These are phyloP conservation scores for Ageneiosus marmoratus DNA, from an alignment of 2,113 vertebrate genomes.

Conservation along the genomic window DNA sequence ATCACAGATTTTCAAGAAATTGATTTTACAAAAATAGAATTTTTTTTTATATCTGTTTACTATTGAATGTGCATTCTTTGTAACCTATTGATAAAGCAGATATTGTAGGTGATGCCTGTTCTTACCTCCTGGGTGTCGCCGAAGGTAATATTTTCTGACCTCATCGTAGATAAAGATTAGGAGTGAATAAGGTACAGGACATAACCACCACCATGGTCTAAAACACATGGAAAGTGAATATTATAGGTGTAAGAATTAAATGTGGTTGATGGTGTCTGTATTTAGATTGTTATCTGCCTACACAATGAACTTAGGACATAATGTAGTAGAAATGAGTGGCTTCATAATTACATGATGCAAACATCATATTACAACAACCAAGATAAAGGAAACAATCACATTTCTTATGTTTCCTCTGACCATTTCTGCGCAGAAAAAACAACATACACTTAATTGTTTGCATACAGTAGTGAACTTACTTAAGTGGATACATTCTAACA, in stretches of 20 bases:
- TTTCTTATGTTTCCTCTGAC: not conserved
- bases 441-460: not conserved
- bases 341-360: not conserved
- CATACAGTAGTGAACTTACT: conserved; percentile 62
- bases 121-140: conserved; percentile 51
- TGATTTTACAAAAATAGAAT: not conserved
- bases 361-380: not conserved
- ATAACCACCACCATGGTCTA: conserved; percentile 54
- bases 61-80: not conserved
- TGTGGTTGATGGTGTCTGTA: not conserved
- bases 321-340: not conserved
- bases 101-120: not conserved
- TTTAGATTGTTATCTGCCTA: not conserved
- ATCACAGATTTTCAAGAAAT: not conserved
- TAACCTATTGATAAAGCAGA: not conserved
- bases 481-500: conserved; percentile 79
- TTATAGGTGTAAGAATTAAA: not conserved
- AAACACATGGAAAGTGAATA: not conserved
- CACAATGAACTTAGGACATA: not conserved
- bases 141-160: conserved; percentile 49
- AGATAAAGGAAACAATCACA: not conserved
- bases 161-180: conserved; percentile 57
- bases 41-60: not conserved
- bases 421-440: not conserved
- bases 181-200: conserved; percentile 50